Conservation (phyloP, 2,888 invertebrate species). For the Parasteatoda lunata region DNA sequence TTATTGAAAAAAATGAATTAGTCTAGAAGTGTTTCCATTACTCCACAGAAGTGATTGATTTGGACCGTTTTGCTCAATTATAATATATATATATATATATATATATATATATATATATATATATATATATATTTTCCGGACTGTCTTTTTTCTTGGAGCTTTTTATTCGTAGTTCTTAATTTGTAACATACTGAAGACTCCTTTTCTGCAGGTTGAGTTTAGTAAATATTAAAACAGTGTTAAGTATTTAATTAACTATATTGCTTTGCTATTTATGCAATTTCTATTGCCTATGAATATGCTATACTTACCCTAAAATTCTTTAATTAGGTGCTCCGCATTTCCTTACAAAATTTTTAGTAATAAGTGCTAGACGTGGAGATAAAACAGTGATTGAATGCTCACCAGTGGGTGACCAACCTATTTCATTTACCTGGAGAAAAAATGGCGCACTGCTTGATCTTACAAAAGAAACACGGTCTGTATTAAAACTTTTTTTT, state of each 20-base stretch:
- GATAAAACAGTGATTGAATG: slow-evolving; percentile 49
- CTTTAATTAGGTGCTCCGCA: slow-evolving; percentile 55
- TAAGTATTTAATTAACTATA: neutral
- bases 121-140: too few species aligned
- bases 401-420: slow-evolving; percentile 49
- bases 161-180: too few species aligned
- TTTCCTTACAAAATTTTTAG: slow-evolving; percentile 54
- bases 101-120: too few species aligned
- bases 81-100: too few species aligned
- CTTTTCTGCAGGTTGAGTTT: neutral
- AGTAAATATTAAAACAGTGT: neutral
- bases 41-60: too few species aligned
- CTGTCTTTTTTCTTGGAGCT: too few species aligned
- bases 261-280: neutral
- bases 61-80: too few species aligned
- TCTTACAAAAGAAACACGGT: slow-evolving; percentile 49
- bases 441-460: slow-evolving; percentile 55
- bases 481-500: neutral
- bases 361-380: slow-evolving; percentile 49
- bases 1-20: too few species aligned
- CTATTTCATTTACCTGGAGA: slow-evolving; percentile 54
- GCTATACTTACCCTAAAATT: too few species aligned
- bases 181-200: too few species aligned
- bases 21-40: too few species aligned
- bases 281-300: neutral